Base-by-base conservation (phyloP, 1,140 invertebrate genomes). In the Bombus turneri region DNA sequence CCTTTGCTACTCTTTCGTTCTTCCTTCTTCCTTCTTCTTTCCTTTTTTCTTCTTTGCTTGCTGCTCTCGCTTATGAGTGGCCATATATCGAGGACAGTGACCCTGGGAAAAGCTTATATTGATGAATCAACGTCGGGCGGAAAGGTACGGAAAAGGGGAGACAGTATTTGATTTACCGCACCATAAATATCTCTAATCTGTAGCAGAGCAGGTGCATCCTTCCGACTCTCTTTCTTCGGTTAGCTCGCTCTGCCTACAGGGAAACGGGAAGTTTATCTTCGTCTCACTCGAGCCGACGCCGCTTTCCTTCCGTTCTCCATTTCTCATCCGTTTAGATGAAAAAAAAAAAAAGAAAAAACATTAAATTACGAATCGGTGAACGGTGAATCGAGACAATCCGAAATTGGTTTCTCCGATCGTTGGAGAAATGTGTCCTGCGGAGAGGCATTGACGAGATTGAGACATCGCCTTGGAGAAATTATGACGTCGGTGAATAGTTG, bases 141-240 rank as follows among this genome's bases (percentile, higher is more conserved):
- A 41, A 62, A 78, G 31, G 47, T 66, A 83, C 81, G 81, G 73
- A 86, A 85, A 79, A 89, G 85, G 79, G 88, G 68, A 78, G 87
- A 90, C 86, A 90, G 83, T 91, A 91, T 92, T 86, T 92, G 92
- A 93, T 93, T 92, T 93, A 93, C 91, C 88, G 91, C 85, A 91
- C 88, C 91, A 92, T 92, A 92, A 93, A 93, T 93, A 93, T 93
- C 91, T 92, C 86, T 93, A 93, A 93, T 93, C 92, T 92, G 87
- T 83, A 90, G 85, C 75, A 80, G 87, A 83, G 83, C 75, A 77
- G 37, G 41, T 59, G 77, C 77, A 81, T 82, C 82, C 82, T 64
- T 86, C 71, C 81, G 80, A 81, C 74, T 77, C 86, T 83, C 80
- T 81, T 83, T 81, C 76, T 81, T 69, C 34, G 57, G 53, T 34